Conservation (phyloP, 2,113 vertebrate genomes). For the Struthio camelus region DNA sequence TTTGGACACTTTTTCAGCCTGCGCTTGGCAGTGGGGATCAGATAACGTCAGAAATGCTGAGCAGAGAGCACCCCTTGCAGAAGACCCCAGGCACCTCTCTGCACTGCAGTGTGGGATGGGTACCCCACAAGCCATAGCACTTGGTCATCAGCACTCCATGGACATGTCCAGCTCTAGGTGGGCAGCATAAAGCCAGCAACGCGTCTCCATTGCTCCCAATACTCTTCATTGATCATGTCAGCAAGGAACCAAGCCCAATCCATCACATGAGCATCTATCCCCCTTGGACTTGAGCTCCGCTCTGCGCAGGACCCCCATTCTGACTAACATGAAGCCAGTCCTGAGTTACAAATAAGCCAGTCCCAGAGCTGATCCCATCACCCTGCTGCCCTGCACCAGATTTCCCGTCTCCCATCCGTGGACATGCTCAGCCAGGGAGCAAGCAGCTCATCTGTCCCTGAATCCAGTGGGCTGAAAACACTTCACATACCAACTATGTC, state of each 20-base stretch:
- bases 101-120: too few relatives aligned
- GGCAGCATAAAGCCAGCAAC: background rate
- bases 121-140: background rate
- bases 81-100: background rate
- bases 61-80: background rate
- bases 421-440: background rate
- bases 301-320: background rate
- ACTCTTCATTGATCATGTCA: background rate
- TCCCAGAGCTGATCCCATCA: background rate
- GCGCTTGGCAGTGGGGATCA: background rate
- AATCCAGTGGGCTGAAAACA: background rate
- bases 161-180: background rate
- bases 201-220: background rate
- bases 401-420: background rate
- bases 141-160: background rate
- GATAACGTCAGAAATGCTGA: slow-evolving; percentile 8
- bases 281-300: background rate
- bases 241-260: background rate
- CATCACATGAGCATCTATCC: background rate
- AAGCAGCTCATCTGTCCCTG: background rate
- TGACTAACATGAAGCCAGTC: background rate
- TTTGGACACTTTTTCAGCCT: slow-evolving; percentile 12
- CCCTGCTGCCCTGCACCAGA: background rate
- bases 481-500: background rate
- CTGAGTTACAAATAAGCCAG: background rate